Conservation (phyloP, 2,888 invertebrate species). For the Dascillus cervinus region DNA sequence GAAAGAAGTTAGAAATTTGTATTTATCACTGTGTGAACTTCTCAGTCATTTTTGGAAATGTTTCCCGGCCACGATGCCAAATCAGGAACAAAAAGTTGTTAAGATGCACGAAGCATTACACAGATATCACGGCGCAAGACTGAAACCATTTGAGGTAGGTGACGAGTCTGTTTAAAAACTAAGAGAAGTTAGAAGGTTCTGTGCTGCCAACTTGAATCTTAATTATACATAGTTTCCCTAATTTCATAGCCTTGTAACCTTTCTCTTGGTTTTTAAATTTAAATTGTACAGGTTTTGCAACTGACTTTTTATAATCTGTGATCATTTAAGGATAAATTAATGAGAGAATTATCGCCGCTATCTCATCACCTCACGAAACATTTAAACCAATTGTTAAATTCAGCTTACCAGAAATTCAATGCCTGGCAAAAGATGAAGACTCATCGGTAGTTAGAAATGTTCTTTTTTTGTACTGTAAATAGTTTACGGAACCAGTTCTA, state of each 20-base stretch:
- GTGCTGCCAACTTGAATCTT: no score
- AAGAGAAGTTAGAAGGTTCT: no score
- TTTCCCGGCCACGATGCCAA: constrained; percentile 72
- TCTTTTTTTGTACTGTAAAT: no score
- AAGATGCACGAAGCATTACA: constrained; percentile 85
- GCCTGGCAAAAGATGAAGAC: constrained; percentile 62
- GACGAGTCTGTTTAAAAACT: no score
- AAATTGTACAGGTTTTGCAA: no score
- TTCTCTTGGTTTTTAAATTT: no score
- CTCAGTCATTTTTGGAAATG: constrained; percentile 93
- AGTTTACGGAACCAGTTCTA: no score
- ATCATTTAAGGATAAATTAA: constrained; percentile 63
- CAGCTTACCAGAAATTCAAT: constrained; percentile 78
- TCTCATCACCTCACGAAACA: constrained; percentile 77
- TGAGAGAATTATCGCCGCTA: constrained; percentile 71
- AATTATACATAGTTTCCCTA: no score
- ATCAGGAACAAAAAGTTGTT: constrained; percentile 70
- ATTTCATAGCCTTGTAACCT: no score
- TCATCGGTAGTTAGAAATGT: constrained; percentile 33
- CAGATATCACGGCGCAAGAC: constrained; percentile 77
- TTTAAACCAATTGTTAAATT: constrained; percentile 77
- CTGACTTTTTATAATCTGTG: constrained; percentile 14
- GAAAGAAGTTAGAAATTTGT: constrained; percentile 75
- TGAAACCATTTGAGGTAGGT: constrained; percentile 74
- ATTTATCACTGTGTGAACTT: constrained; percentile 81